Conservation (phyloP, 2,113 vertebrate species). For the Aix galericulata region DNA sequence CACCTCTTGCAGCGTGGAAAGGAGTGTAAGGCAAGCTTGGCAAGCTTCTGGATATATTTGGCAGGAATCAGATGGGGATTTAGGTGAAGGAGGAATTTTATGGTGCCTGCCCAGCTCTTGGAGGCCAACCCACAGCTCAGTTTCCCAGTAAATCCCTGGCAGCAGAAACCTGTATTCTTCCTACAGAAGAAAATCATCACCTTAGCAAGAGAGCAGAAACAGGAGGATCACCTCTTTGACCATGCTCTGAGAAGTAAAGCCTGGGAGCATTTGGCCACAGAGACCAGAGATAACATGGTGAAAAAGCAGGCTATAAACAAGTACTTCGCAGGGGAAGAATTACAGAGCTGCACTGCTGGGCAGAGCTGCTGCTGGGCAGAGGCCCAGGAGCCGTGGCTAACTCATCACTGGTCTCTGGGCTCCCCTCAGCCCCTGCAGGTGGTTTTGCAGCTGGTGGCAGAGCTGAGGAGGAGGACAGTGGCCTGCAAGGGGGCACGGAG, state of each 20-base stretch:
- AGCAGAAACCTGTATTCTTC: background rate
- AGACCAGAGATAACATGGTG: background rate
- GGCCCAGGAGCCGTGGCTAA: background rate
- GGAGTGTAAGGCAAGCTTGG: fast-evolving
- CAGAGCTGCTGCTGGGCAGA: background rate
- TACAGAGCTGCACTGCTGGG: background rate
- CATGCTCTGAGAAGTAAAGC: background rate
- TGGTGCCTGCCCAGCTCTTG: background rate
- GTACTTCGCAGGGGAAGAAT: background rate
- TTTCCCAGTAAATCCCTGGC: background rate
- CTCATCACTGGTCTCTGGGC: background rate
- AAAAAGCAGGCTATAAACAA: background rate
- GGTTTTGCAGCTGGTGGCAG: background rate
- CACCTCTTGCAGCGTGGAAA: background rate
- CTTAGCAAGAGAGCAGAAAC: background rate
- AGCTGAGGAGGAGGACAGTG: background rate
- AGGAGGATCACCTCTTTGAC: background rate
- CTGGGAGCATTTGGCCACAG: background rate
- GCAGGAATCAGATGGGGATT: background rate
- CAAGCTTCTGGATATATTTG: fast-evolving
- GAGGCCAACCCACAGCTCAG: background rate
- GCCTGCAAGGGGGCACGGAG: background rate
- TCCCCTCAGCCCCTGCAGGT: background rate
- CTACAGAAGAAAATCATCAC: background rate
- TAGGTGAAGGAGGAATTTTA: background rate